Percentiles rank a stretch among this genome's conserved stretches.
These are phyloP conservation scores for Cyclophora punctaria DNA, from an alignment of 2,888 invertebrate genomes.

Conservation along the genomic window DNA sequence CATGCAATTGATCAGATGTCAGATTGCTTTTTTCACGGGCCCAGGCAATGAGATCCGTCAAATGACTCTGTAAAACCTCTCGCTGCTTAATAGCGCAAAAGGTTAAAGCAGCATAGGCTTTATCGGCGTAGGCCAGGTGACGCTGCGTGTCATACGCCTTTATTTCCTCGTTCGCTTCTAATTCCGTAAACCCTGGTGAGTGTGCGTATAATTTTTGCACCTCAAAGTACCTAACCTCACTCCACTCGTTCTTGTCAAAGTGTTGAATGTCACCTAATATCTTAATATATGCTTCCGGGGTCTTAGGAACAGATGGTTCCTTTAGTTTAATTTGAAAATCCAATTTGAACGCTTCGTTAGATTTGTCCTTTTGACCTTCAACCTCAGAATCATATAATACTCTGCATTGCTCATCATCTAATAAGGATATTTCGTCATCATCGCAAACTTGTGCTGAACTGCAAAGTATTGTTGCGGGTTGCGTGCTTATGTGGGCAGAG, in stretches of 20 bases:
- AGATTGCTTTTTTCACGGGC: neutral
- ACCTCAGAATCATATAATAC: no score
- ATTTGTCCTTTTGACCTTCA: no score
- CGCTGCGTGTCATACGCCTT: slow-evolving; percentile 13
- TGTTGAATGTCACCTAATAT: slow-evolving; percentile 8
- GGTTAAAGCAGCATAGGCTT: slow-evolving; percentile 16
- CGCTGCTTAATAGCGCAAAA: slow-evolving; percentile 17
- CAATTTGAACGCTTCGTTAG: neutral
- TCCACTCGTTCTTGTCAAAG: slow-evolving; percentile 8
- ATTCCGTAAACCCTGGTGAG: slow-evolving; percentile 14
- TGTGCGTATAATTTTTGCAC: slow-evolving; percentile 14
- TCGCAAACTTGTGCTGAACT: no score
- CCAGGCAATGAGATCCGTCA: slow-evolving; percentile 9
- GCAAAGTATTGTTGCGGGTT: no score
- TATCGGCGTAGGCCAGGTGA: slow-evolving; percentile 14
- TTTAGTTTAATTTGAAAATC: slow-evolving; percentile 9
- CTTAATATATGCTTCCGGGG: slow-evolving; percentile 4
- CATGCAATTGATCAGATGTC: slow-evolving; percentile 1
- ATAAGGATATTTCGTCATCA: no score
- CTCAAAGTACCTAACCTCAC: slow-evolving; percentile 11
- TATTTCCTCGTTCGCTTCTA: slow-evolving; percentile 16
- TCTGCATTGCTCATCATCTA: no score
- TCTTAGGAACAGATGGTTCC: slow-evolving; percentile 10
- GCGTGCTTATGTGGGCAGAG: no score
- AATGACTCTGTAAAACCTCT: slow-evolving; percentile 9